Conservation (phyloP, 2,888 invertebrate genomes). For the Tipula unca region DNA sequence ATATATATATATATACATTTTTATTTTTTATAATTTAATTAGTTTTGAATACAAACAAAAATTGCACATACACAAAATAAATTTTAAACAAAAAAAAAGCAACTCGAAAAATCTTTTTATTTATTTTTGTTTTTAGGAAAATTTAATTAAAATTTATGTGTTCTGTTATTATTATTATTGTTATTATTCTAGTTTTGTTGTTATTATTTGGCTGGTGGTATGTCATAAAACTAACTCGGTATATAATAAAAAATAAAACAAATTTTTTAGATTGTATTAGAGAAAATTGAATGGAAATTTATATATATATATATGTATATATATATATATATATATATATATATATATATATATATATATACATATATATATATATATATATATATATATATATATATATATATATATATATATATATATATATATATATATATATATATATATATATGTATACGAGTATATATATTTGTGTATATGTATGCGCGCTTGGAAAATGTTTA, state of each 20-base stretch:
- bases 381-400: too few relatives aligned
- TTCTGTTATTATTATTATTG: conserved; percentile 1
- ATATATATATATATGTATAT: too few relatives aligned
- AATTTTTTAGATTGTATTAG: neutral
- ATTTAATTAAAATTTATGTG: conserved; percentile 8
- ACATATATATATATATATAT: too few relatives aligned
- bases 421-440: too few relatives aligned
- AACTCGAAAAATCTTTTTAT: neutral
- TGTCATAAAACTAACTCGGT: neutral
- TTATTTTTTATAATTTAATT: neutral
- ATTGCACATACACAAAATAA: neutral
- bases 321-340: too few relatives aligned
- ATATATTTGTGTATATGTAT: too few relatives aligned
- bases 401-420: too few relatives aligned
- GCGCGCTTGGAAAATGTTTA: neutral
- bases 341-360: too few relatives aligned
- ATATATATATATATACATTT: too few relatives aligned
- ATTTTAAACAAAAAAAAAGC: neutral
- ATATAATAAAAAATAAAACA: neutral
- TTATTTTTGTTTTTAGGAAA: neutral
- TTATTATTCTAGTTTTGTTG: neutral
- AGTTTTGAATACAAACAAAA: neutral
- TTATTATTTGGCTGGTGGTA: neutral
- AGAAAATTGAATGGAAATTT: neutral
- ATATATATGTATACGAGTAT: too few relatives aligned